Conservation (phyloP, 2,888 invertebrate species). For the Koerneria pararmatus region DNA sequence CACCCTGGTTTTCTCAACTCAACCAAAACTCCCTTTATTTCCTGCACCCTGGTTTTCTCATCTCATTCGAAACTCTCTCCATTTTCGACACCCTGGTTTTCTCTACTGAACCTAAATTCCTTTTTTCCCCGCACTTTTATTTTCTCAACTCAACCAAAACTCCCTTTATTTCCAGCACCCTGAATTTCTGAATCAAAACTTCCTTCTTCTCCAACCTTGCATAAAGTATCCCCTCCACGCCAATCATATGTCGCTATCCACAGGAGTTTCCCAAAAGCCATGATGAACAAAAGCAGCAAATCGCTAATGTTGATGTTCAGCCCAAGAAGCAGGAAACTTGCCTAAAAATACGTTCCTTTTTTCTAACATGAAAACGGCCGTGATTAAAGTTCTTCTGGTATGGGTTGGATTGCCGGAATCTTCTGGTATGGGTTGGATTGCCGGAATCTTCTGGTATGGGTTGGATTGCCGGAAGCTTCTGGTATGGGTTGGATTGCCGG, state of each 20-base stretch:
- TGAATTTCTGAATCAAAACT: background rate
- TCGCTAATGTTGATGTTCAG: conserved; percentile 56
- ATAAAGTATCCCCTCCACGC: conserved; percentile 45
- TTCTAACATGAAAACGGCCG: no score
- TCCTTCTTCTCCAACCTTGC: conserved; percentile 28
- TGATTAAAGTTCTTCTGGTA: no score
- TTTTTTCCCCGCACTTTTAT: background rate
- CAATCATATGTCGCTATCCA: conserved; percentile 56
- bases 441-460: no score
- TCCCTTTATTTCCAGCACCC: background rate
- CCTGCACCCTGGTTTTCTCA: no score
- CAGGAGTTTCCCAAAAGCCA: conserved; percentile 38
- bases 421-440: no score
- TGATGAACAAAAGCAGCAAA: conserved; percentile 41
- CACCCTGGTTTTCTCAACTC: no score
- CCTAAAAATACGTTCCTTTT: conserved; percentile 41
- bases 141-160: background rate
- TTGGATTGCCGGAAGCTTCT: no score
- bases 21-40: no score
- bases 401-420: no score
- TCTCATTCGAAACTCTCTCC: no score
- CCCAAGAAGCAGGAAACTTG: conserved; percentile 54
- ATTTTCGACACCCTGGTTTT: background rate
- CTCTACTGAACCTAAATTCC: background rate
- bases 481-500: no score